A percentile compares a stretch with the other conserved stretches of the same genome.
These are phyloP conservation scores for Oligia fasciuncula DNA, from an alignment of 2,888 invertebrate species.

Conservation along the genomic window DNA sequence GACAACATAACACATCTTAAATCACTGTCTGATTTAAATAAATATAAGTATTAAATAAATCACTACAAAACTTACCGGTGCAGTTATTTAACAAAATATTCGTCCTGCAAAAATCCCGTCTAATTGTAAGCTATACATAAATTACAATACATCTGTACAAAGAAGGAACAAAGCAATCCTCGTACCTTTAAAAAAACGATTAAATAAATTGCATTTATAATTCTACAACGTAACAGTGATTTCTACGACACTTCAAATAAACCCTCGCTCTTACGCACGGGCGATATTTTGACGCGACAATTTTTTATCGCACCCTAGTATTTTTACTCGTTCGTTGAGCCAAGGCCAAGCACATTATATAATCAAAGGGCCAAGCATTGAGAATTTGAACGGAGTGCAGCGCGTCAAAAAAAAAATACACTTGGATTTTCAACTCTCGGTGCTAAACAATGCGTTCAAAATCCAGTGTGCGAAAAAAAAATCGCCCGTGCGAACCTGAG, in stretches of 20 bases:
- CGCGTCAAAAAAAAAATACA: neutral
- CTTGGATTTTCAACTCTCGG: neutral
- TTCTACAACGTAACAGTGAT: slow-evolving; percentile 41
- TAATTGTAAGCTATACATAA: slow-evolving; percentile 20
- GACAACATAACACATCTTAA: slow-evolving; percentile 30
- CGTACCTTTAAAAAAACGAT: slow-evolving; percentile 26
- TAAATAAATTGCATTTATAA: slow-evolving; percentile 55
- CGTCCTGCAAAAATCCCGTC: slow-evolving; percentile 56
- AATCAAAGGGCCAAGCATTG: neutral
- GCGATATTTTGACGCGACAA: neutral
- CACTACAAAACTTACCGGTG: neutral
- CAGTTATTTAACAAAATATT: slow-evolving; percentile 18
- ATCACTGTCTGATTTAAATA: neutral
- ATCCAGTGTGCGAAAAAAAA: neutral
- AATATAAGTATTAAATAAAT: neutral
- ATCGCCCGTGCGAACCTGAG: neutral
- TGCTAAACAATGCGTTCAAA: neutral
- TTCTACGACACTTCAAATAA: slow-evolving; percentile 18
- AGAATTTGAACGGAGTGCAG: neutral
- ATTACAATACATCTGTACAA: slow-evolving; percentile 47
- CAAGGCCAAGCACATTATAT: neutral
- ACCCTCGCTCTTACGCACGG: neutral
- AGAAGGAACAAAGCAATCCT: slow-evolving; percentile 32
- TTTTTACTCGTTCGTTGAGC: neutral
- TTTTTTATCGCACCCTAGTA: neutral